phyloP scores from a whole-genome alignment of 2,113 vertebrate genomes.

The Lichenostomus cassidix region DNA sequence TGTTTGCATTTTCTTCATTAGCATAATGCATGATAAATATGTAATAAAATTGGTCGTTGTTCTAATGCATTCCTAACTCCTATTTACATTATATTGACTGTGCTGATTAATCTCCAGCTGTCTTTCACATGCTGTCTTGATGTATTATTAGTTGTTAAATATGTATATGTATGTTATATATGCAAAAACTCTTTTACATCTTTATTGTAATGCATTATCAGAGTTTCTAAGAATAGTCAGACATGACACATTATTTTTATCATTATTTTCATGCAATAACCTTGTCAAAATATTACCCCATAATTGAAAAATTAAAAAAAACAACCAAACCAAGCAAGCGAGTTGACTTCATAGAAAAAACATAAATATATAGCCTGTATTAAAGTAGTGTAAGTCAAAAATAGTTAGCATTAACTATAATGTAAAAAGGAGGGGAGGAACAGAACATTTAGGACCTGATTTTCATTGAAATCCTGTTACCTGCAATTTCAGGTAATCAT shows the following conservation, averaged over 20 bases:
- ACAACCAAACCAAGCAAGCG: neutral
- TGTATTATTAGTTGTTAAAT: neutral
- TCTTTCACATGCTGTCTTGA: neutral
- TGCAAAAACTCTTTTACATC: neutral
- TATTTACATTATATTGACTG: neutral
- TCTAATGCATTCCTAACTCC: neutral
- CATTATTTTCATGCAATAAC: no score
- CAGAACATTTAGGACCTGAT: neutral
- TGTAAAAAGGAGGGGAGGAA: neutral
- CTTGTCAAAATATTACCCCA: neutral
- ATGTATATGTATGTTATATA: neutral
- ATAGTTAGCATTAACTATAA: neutral
- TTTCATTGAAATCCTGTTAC: neutral
- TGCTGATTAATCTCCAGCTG: neutral
- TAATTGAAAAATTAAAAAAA: neutral
- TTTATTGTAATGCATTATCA: neutral
- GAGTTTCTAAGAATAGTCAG: neutral
- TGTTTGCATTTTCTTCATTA: neutral
- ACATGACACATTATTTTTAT: neutral
- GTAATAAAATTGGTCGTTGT: neutral
- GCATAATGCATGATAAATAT: neutral
- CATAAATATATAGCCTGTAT: neutral
- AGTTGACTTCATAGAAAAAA: neutral
- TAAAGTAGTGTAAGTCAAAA: neutral
- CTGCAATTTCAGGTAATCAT: neutral